Evolutionary conservation across 2,888 invertebrate species (phyloP).

Genomic region (Rhogogaster chlorosoma): DNA sequence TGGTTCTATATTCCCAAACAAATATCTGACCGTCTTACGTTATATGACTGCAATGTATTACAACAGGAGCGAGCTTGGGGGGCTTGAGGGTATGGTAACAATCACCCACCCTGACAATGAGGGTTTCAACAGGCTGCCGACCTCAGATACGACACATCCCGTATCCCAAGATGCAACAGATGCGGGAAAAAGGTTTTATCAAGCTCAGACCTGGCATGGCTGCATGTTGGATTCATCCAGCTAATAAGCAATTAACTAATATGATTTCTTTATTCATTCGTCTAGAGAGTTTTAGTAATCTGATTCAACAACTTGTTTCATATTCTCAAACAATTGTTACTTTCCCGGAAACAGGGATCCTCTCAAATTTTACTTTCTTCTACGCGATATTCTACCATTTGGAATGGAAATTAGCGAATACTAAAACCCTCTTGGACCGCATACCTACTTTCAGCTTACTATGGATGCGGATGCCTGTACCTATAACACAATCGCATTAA

Average conservation of each 20-base stretch:
- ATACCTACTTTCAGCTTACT: conserved; percentile 57
- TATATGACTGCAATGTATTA: conserved; percentile 63
- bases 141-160: conserved; percentile 68
- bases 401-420: conserved; percentile 5
- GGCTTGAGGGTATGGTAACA: conserved; percentile 86
- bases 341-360: neutral
- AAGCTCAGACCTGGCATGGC: conserved; percentile 64
- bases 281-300: conserved; percentile 20
- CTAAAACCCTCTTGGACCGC: conserved; percentile 44
- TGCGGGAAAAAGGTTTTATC: conserved; percentile 74
- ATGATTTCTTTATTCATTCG: conserved; percentile 2
- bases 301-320: neutral
- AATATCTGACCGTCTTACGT: conserved; percentile 55
- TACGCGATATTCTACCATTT: neutral
- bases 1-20: neutral
- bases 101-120: conserved; percentile 84
- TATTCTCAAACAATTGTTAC: neutral
- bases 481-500: conserved; percentile 23
- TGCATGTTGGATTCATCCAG: conserved; percentile 63
- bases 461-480: conserved; percentile 52
- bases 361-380: neutral
- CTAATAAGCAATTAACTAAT: conserved; percentile 41
- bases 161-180: conserved; percentile 71
- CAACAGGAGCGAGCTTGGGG: conserved; percentile 85
- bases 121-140: conserved; percentile 71